Conservation (phyloP, 2,113 vertebrate species). For the Caloenas nicobarica region DNA sequence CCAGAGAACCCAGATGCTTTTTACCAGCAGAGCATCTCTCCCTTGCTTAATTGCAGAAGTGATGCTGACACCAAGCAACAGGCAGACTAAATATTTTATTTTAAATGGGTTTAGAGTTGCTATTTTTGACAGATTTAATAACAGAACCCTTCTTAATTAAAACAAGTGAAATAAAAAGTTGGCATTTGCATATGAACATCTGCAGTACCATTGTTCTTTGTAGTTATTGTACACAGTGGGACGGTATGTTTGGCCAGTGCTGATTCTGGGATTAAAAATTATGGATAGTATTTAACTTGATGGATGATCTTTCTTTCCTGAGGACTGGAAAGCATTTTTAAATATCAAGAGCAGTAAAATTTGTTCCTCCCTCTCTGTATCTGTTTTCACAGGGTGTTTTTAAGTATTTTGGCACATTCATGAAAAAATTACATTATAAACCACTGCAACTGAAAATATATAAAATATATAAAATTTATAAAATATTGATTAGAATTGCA, state of each 20-base stretch:
- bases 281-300: background rate
- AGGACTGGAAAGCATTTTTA: background rate
- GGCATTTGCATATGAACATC: slow-evolving; percentile 55
- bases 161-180: slow-evolving; percentile 56
- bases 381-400: background rate
- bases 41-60: background rate
- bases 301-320: background rate
- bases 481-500: background rate
- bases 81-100: slow-evolving; percentile 29
- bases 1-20: background rate
- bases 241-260: background rate
- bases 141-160: slow-evolving; percentile 50
- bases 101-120: background rate
- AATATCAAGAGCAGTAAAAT: slow-evolving; percentile 25
- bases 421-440: background rate
- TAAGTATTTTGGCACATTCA: background rate
- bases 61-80: background rate
- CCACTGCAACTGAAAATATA: background rate
- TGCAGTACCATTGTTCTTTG: slow-evolving; percentile 30
- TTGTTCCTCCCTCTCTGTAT: background rate
- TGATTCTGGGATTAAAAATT: slow-evolving; percentile 36
- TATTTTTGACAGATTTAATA: slow-evolving; percentile 41
- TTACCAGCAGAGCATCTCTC: background rate
- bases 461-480: background rate
- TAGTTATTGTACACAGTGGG: background rate